phyloP scores from a whole-genome alignment of 2,888 invertebrate genomes.

The Pasiphila rectangulata region DNA sequence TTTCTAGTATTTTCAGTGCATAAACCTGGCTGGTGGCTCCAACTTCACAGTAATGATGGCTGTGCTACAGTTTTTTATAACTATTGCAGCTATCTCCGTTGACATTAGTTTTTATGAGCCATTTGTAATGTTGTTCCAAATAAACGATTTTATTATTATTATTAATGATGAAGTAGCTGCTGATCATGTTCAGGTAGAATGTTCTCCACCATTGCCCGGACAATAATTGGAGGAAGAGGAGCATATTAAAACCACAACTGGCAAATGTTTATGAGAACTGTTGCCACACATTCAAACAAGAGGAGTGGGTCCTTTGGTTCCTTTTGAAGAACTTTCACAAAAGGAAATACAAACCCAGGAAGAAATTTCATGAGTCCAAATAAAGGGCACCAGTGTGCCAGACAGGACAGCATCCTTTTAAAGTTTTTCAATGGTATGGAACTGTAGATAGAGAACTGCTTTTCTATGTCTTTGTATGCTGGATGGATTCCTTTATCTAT shows the following conservation, averaged over 20 bases:
- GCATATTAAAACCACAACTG: constrained; percentile 95
- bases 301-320: constrained; percentile 85
- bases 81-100: too few relatives aligned
- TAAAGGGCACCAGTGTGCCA: constrained; percentile 91
- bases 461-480: constrained; percentile 81
- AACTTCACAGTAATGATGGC: constrained; percentile 84
- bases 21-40: constrained; percentile 87
- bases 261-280: constrained; percentile 90
- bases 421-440: constrained; percentile 78
- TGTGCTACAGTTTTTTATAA: too few relatives aligned
- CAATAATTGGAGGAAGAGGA: constrained; percentile 91
- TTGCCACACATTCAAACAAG: constrained; percentile 87
- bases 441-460: constrained; percentile 71
- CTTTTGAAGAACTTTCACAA: constrained; percentile 89
- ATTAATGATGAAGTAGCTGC: constrained; percentile 82
- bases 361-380: constrained; percentile 88
- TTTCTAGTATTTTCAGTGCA: constrained; percentile 88
- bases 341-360: constrained; percentile 90
- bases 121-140: too few relatives aligned
- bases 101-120: too few relatives aligned
- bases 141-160: too few relatives aligned
- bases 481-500: constrained; percentile 84
- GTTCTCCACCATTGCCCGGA: constrained; percentile 91
- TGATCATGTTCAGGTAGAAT: constrained; percentile 87
- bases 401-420: constrained; percentile 85